A percentile compares a stretch with the other conserved stretches of the same genome.
phyloP scores from a whole-genome alignment of 1,140 invertebrate species.

The Bradynema listronoti region DNA sequence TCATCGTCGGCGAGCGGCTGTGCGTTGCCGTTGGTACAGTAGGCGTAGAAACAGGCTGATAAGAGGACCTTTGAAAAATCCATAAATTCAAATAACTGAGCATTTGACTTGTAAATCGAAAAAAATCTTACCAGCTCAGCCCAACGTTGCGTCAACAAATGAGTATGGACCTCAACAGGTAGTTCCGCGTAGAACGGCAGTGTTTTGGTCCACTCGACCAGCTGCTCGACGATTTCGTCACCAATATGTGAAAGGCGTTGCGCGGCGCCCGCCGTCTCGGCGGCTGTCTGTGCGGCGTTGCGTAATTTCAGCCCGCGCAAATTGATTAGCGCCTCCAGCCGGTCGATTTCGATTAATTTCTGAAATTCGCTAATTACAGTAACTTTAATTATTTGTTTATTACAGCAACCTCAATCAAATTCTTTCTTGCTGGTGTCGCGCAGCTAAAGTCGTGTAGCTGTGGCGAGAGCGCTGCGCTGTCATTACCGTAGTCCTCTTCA shows the following conservation, averaged over 20 bases:
- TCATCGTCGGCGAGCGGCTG: too few relatives aligned
- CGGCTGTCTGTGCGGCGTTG: conserved; percentile 58
- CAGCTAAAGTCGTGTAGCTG: background rate
- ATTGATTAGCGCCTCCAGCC: conserved; percentile 48
- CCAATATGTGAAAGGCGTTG: conserved; percentile 49
- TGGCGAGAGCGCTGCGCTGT: background rate
- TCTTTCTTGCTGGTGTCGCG: conserved; percentile 35
- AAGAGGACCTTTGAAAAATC: conserved; percentile 25
- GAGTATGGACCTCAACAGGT: conserved; percentile 79
- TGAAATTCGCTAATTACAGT: conserved; percentile 24
- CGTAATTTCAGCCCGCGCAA: conserved; percentile 70
- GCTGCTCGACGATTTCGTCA: conserved; percentile 66
- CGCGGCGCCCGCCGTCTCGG: conserved; percentile 21
- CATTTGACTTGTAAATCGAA: conserved; percentile 3
- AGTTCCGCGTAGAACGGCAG: conserved; percentile 90
- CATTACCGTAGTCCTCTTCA: background rate
- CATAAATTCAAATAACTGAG: conserved; percentile 24
- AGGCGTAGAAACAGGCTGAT: conserved; percentile 43
- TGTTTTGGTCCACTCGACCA: conserved; percentile 95
- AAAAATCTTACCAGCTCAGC: conserved; percentile 43
- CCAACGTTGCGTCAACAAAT: conserved; percentile 91
- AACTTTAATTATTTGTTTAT: background rate
- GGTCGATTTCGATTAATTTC: conserved; percentile 56
- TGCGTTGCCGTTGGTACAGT: conserved; percentile 30
- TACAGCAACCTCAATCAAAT: conserved; percentile 39